Evolutionary conservation across 2,888 invertebrate genomes (phyloP).

Genomic region (Autographa gamma): DNA sequence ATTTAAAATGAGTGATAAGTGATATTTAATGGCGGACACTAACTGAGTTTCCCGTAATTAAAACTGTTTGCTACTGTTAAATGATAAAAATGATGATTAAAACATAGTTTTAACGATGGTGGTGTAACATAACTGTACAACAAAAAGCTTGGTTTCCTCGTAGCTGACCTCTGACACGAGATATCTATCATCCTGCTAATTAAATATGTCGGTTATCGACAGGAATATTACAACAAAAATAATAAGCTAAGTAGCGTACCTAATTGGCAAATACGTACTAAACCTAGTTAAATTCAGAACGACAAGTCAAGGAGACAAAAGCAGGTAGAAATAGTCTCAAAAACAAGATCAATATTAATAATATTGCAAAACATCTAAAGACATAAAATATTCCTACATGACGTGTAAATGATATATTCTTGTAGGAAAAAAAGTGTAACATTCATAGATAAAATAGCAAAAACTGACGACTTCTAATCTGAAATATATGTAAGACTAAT

Average conservation of each 20-base stretch:
- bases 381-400: too few species aligned
- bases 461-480: too few species aligned
- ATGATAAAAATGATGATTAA: constrained; percentile 81
- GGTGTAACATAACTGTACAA: constrained; percentile 59
- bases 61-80: constrained; percentile 73
- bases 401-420: too few species aligned
- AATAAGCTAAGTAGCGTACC: constrained; percentile 38
- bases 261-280: constrained; percentile 36
- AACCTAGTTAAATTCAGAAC: not conserved
- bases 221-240: constrained; percentile 58
- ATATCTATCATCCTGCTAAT: constrained; percentile 79
- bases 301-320: too few species aligned
- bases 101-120: constrained; percentile 71
- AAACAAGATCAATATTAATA: too few species aligned
- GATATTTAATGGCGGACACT: constrained; percentile 71
- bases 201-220: constrained; percentile 66
- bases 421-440: too few species aligned
- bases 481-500: too few species aligned
- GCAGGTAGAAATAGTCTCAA: too few species aligned
- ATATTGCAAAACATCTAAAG: too few species aligned
- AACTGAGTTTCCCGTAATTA: constrained; percentile 82
- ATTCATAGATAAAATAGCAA: too few species aligned
- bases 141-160: constrained; percentile 74
- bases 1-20: constrained; percentile 73
- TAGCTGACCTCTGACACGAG: constrained; percentile 82